Percentiles rank a stretch among this genome's conserved stretches.
Evolutionary conservation across 2,888 invertebrate species (phyloP).

Genomic region (Eilema sororculum): DNA sequence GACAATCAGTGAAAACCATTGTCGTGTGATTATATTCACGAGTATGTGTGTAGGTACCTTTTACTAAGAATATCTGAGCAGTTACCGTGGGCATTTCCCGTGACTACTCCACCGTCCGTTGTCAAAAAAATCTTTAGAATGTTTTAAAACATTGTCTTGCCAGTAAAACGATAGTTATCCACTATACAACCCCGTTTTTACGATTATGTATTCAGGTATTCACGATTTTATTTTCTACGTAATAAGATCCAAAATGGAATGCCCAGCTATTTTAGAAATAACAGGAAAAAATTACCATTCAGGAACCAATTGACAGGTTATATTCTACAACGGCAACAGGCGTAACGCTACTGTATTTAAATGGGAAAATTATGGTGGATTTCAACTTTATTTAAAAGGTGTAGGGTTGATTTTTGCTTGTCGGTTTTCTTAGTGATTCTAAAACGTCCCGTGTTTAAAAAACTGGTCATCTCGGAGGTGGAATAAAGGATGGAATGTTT

Average conservation of each 20-base stretch:
- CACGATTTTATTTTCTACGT: neutral
- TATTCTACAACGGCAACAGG: constrained; percentile 35
- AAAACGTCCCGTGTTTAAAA: constrained; percentile 27
- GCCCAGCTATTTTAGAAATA: constrained; percentile 13
- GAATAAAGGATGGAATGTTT: constrained; percentile 20
- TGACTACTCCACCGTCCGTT: constrained; percentile 55
- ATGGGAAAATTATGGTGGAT: constrained; percentile 11
- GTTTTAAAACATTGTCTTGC: constrained; percentile 44
- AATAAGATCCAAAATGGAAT: constrained; percentile 25
- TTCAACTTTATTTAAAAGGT: constrained; percentile 18
- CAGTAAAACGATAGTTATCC: constrained; percentile 46
- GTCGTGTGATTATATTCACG: neutral
- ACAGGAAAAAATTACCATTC: constrained; percentile 37
- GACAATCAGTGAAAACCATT: neutral
- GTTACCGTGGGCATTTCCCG: constrained; percentile 67
- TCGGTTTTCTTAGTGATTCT: constrained; percentile 25
- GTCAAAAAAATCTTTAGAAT: constrained; percentile 45
- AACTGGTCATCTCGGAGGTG: constrained; percentile 22
- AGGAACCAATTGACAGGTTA: constrained; percentile 46
- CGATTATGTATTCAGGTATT: neutral
- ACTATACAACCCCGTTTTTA: constrained; percentile 26
- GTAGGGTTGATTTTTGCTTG: constrained; percentile 24
- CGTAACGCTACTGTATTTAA: constrained; percentile 42
- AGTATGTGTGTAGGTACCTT: constrained; percentile 6
- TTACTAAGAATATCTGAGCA: constrained; percentile 25